Conservation (phyloP, 1,140 invertebrate species). For the Dreissena rostriformis region DNA sequence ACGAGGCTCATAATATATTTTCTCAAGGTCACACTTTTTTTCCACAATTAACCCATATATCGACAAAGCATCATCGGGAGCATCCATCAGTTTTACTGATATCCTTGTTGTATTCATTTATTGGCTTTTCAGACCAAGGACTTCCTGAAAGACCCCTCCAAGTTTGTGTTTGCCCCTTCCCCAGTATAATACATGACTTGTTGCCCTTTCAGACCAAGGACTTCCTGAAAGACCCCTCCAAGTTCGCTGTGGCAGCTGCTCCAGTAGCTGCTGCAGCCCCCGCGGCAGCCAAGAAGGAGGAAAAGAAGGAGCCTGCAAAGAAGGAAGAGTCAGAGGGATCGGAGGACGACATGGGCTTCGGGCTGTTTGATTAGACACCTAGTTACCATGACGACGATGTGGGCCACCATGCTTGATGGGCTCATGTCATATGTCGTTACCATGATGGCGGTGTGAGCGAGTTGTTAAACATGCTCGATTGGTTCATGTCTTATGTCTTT, state of each 20-base stretch:
- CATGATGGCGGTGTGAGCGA: neutral
- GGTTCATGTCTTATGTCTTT: neutral
- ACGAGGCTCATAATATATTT: no score
- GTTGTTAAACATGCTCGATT: neutral
- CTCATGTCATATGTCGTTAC: neutral
- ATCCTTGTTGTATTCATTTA: neutral
- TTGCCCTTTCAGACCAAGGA: conserved; percentile 80
- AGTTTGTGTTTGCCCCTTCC: neutral
- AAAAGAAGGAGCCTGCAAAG: conserved; percentile 87
- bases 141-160: neutral
- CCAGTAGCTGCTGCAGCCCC: conserved; percentile 85
- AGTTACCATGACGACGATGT: neutral
- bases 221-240: conserved; percentile 91
- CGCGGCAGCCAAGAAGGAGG: conserved; percentile 83
- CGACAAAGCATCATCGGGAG: no score
- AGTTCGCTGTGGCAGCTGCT: conserved; percentile 89
- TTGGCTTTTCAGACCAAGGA: neutral
- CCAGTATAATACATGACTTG: neutral
- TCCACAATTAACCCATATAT: no score
- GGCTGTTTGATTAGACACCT: conserved; percentile 82
- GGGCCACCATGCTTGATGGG: neutral
- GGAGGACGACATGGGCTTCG: conserved; percentile 90
- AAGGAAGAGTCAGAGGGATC: conserved; percentile 88
- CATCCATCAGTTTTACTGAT: no score
- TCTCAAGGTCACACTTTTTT: no score